Base-by-base conservation (phyloP, 2,797 vertebrate genomes). In the Halcyon smyrnensis region DNA sequence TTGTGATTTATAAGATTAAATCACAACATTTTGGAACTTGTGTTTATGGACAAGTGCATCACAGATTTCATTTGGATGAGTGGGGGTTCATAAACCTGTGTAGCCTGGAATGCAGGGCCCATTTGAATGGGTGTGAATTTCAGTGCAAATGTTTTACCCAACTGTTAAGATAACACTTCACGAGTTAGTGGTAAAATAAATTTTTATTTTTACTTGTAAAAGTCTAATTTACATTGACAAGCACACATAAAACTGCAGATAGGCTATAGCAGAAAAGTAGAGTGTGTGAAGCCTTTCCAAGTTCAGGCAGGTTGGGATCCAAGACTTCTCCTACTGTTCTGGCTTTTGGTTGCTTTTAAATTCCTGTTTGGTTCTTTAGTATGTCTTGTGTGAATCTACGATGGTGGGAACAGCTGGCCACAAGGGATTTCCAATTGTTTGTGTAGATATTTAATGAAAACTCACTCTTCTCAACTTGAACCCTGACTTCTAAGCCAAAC, bases 201-300 rank as follows among this genome's bases (percentile, higher is more conserved):
- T 62, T 59, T 56, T 60, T 70, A 45, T 87, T 77, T 85, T 84
- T 53, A 59, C 16, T 80, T 54, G 30, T 51, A 25, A 84, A 81
- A 20, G 5, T 80, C 50, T 91, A 46, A 81, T 93, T 91, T 75
- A 78, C 86, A 86, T 81, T 68, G 57, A 93, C 32, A 81, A 87
- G n/a, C 30, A 30, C 46, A 46, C 30, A 85, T 73, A 70, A 74
- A 89, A 48, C 36, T 77, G 41, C 48, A 77, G 48, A 71, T 71
- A 53, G 37, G 46, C 62, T 90, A 18, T 75, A 68, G 54, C 28
- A 54, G 41, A 53, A 81, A 57, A 68, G 39, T 23, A 9, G 41
- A n/a, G 30, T 7, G 8, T 59, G 13, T 88, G 77, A 95, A 94
- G 69, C 12, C 39, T 87, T 94, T 94, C 85, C 79, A 91, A 74